These are phyloP conservation scores for Hemiprocne comata DNA, from an alignment of 2,113 vertebrate genomes.

Conservation along the genomic window DNA sequence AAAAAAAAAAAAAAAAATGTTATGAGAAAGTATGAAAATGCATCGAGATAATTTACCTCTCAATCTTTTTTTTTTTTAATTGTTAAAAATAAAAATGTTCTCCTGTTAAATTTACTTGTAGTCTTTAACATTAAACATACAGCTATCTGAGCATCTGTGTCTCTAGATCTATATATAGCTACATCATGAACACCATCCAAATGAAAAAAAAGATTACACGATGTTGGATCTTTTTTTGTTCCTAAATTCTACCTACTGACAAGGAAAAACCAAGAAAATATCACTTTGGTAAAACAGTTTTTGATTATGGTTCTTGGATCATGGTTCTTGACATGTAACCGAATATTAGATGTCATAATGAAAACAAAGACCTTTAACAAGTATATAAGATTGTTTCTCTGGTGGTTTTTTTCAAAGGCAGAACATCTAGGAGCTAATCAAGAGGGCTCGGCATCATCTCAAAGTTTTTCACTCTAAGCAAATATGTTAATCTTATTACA, in stretches of 20 bases:
- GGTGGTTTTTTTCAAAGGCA: background rate
- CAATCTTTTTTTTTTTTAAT: no score
- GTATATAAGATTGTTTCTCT: background rate
- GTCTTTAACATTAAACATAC: background rate
- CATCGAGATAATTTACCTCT: background rate
- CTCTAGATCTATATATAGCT: background rate
- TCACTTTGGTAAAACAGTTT: background rate
- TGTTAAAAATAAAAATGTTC: background rate
- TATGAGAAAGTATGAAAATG: background rate
- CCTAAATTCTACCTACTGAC: background rate
- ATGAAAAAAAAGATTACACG: background rate
- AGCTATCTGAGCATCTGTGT: background rate
- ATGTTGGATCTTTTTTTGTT: background rate
- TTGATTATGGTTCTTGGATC: background rate
- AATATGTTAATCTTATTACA: background rate
- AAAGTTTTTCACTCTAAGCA: background rate
- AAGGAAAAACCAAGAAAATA: background rate
- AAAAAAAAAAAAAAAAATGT: background rate
- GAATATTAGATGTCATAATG: background rate
- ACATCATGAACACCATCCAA: background rate
- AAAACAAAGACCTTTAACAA: background rate
- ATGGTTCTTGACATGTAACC: background rate
- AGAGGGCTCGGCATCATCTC: background rate
- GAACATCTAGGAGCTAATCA: background rate
- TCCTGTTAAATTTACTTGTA: background rate